phyloP scores from a whole-genome alignment of 1,140 invertebrate genomes.

The Thalassaphorura encarpata region DNA sequence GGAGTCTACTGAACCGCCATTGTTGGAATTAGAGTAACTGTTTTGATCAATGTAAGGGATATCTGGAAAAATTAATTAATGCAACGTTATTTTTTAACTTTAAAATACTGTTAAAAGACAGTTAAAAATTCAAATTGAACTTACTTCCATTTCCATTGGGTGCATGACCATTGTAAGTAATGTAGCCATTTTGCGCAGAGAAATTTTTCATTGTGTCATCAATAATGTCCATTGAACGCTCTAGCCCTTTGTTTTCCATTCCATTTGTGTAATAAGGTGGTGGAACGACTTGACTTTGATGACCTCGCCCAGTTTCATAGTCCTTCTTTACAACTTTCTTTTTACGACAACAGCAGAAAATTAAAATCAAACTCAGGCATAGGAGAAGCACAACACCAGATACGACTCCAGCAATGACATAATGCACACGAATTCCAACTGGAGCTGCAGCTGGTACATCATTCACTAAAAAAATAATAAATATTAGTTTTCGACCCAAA shows the following conservation, averaged over 20 bases:
- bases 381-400: conserved; percentile 68
- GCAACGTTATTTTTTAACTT: neutral
- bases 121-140: conserved; percentile 10
- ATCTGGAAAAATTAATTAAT: conserved; percentile 37
- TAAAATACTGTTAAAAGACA: neutral
- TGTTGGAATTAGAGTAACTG: conserved; percentile 83
- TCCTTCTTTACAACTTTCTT: conserved; percentile 70
- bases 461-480: conserved; percentile 18
- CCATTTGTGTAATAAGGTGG: conserved; percentile 76
- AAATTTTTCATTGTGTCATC: conserved; percentile 67
- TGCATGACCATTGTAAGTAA: conserved; percentile 50
- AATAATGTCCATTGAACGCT: conserved; percentile 72
- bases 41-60: conserved; percentile 76
- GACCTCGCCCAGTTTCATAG: conserved; percentile 72
- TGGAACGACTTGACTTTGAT: conserved; percentile 64
- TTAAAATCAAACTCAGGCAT: conserved; percentile 58
- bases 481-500: neutral
- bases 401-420: conserved; percentile 45
- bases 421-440: conserved; percentile 26
- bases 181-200: conserved; percentile 65
- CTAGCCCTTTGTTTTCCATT: conserved; percentile 80
- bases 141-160: conserved; percentile 31
- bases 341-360: conserved; percentile 72
- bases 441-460: conserved; percentile 30
- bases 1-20: conserved; percentile 83